phyloP scores from a whole-genome alignment of 2,113 vertebrate species.

The Spilogale gracilis region DNA sequence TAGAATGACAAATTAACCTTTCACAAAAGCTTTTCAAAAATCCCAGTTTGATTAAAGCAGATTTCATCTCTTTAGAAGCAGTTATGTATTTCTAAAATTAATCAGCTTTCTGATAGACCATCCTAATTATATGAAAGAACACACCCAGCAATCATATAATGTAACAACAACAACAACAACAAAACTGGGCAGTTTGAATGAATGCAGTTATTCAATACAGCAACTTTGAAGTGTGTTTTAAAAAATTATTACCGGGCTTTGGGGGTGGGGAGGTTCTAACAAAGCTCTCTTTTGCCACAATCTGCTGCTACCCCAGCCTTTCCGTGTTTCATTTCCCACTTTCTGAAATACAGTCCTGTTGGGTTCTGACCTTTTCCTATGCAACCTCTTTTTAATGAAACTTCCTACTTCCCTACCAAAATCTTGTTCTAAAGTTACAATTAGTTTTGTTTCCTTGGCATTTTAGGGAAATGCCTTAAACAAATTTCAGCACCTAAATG shows the following conservation, averaged over 20 bases:
- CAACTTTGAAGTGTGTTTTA: neutral
- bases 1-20: slow-evolving; percentile 19
- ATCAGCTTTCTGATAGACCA: neutral
- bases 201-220: neutral
- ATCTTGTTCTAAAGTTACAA: neutral
- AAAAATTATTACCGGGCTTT: neutral
- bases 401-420: neutral
- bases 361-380: neutral
- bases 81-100: slow-evolving; percentile 55
- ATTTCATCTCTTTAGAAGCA: slow-evolving; percentile 53
- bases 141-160: neutral
- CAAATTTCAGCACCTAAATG: neutral
- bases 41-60: neutral
- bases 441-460: slow-evolving; percentile 19
- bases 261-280: neutral
- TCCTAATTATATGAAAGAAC: neutral
- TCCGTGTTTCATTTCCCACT: neutral
- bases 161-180: neutral
- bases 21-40: slow-evolving; percentile 56
- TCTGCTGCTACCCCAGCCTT: neutral
- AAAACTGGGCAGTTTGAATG: neutral
- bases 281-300: neutral
- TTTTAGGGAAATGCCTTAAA: slow-evolving; percentile 3
- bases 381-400: neutral
- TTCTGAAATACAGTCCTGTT: neutral